A percentile compares a stretch with the other conserved stretches of the same genome.
Evolutionary conservation across 2,888 invertebrate species (phyloP).

Genomic region (Drosophila yooni): DNA sequence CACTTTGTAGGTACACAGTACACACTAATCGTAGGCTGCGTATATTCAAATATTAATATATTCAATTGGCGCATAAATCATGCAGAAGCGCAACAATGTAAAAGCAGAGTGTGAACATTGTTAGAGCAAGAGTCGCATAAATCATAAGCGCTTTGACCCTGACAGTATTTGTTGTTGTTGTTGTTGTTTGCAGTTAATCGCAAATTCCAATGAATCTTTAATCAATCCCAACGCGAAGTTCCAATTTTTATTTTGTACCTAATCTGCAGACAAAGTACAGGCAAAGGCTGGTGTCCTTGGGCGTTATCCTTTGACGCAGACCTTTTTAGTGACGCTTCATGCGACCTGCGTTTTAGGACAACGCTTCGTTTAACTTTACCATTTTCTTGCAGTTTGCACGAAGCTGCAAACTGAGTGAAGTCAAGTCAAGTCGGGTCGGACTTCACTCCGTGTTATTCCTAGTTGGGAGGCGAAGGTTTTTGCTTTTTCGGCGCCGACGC

Average conservation of each 20-base stretch:
- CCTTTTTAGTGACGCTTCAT: constrained; percentile 66
- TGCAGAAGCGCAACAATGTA: constrained; percentile 27
- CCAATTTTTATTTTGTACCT: constrained; percentile 14
- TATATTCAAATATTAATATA: constrained; percentile 31
- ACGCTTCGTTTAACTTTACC: constrained; percentile 70
- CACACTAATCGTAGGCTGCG: neutral
- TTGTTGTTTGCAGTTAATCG: constrained; percentile 65
- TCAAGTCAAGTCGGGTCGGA: constrained; percentile 4
- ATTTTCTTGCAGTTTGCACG: constrained; percentile 66
- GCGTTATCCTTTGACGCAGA: constrained; percentile 68
- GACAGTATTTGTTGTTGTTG: constrained; percentile 22
- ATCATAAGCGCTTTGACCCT: constrained; percentile 49
- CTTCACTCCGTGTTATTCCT: neutral
- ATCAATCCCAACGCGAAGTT: constrained; percentile 47
- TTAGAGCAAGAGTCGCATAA: constrained; percentile 51
- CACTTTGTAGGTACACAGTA: neutral
- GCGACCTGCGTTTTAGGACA: constrained; percentile 63
- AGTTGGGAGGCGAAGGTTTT: constrained; percentile 44
- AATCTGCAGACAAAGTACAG: constrained; percentile 23
- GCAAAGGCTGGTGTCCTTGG: constrained; percentile 29
- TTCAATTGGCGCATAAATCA: constrained; percentile 53
- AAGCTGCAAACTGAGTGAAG: constrained; percentile 29
- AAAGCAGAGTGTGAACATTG: constrained; percentile 19
- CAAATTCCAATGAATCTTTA: constrained; percentile 74
- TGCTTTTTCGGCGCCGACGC: constrained; percentile 25